Evolutionary conservation across 92 coral and sea anemone species (phyloP).

Genomic region (Phenganax marumi): DNA sequence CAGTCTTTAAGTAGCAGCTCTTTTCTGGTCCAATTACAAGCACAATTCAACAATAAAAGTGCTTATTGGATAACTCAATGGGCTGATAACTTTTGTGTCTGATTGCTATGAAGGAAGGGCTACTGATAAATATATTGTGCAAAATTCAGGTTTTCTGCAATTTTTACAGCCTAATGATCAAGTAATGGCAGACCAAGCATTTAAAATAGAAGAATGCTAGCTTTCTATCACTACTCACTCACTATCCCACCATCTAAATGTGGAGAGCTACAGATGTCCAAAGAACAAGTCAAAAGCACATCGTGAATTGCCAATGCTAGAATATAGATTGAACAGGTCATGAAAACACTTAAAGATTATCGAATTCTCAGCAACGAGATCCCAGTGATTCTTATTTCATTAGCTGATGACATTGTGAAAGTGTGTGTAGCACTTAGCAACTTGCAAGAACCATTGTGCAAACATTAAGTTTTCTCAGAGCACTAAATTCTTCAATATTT

Average conservation of each 20-base stretch:
- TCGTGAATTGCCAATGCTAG: no score
- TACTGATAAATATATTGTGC: slow-evolving; percentile 37
- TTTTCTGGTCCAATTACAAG: slow-evolving; percentile 46
- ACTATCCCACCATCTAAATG: no score
- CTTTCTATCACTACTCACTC: no score
- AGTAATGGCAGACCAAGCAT: slow-evolving; percentile 50
- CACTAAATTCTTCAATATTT: not conserved
- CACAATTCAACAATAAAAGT: slow-evolving; percentile 32
- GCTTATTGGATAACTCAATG: slow-evolving; percentile 43
- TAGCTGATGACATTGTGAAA: no score
- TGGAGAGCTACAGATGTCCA: no score
- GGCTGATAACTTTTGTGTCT: slow-evolving; percentile 25
- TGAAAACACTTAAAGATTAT: no score
- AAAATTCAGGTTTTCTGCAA: slow-evolving; percentile 34
- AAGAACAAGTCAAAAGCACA: no score
- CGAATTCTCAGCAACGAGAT: no score
- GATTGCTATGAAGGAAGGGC: slow-evolving; percentile 32
- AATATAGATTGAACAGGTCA: no score
- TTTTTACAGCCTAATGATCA: slow-evolving; percentile 41
- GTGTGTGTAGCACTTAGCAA: no score
- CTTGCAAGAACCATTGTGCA: no score
- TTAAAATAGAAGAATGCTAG: not conserved
- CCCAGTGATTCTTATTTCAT: no score
- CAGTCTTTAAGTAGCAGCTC: slow-evolving; percentile 10
- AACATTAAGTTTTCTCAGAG: not conserved